Conservation (phyloP, 2,113 vertebrate genomes). For the Tauraco erythrolophus region DNA sequence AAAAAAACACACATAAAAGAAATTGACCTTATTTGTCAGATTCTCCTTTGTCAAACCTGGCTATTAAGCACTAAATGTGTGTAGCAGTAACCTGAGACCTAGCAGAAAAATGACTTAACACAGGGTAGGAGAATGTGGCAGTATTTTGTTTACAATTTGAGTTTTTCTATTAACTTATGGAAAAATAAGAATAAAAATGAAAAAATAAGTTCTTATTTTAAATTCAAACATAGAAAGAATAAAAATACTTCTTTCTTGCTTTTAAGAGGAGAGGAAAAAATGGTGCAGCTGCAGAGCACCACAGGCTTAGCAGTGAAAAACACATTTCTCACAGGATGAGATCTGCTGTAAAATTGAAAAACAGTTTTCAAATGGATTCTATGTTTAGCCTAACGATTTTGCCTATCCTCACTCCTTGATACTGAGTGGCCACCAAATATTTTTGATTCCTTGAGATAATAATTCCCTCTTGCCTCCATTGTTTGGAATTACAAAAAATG, state of each 20-base stretch:
- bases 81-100: neutral
- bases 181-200: neutral
- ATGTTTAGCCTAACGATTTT: neutral
- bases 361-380: neutral
- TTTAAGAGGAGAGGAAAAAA: neutral
- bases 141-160: neutral
- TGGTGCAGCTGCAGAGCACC: neutral
- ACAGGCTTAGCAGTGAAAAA: neutral
- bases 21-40: neutral
- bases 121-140: neutral
- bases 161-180: neutral
- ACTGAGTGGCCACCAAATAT: neutral
- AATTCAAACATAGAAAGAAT: neutral
- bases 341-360: neutral
- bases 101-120: neutral
- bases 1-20: neutral
- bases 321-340: neutral
- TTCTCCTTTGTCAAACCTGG: neutral
- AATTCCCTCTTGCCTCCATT: neutral
- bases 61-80: neutral
- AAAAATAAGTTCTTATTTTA: neutral
- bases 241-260: neutral
- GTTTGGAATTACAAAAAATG: constrained; percentile 9
- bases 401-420: neutral
- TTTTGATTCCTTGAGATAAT: neutral